Percentiles rank a stretch among this genome's conserved stretches.
These are phyloP conservation scores for Choloepus hoffmanni DNA, from an alignment of 2,113 vertebrate genomes.

Conservation along the genomic window DNA sequence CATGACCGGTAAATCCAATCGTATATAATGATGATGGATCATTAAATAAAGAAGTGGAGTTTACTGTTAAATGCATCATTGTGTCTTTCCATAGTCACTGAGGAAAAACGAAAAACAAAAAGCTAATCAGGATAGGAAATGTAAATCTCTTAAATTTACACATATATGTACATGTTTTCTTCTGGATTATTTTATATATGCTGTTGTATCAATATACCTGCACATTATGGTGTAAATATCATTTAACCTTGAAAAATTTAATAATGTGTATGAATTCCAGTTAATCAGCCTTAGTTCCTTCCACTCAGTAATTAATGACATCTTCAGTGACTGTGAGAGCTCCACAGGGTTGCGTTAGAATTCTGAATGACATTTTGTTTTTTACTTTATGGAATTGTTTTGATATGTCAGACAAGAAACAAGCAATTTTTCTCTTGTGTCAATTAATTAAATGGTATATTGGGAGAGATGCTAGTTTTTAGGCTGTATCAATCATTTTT, in stretches of 20 bases:
- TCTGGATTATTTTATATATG: not conserved
- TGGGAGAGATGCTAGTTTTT: conserved; percentile 22
- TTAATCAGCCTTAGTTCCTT: not conserved
- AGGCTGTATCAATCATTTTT: not conserved
- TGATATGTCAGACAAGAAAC: conserved; percentile 38
- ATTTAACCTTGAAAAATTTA: conserved; percentile 36
- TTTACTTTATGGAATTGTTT: conserved; percentile 49
- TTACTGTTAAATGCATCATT: not conserved
- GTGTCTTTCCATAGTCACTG: not conserved
- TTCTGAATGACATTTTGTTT: conserved; percentile 32
- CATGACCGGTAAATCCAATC: not conserved
- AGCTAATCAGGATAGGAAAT: not conserved
- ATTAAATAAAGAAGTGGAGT: not conserved
- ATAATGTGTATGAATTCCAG: not conserved
- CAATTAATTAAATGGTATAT: conserved; percentile 26
- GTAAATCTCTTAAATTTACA: not conserved
- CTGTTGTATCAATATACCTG: not conserved
- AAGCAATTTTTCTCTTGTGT: not conserved
- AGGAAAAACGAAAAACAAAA: not conserved
- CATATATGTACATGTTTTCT: not conserved
- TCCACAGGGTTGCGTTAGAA: not conserved
- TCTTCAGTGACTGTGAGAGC: not conserved
- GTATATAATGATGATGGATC: not conserved
- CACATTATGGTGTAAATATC: not conserved
- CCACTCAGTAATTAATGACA: not conserved